Conservation (phyloP, 1,140 invertebrate genomes). For the Parasteatoda tepidariorum region DNA sequence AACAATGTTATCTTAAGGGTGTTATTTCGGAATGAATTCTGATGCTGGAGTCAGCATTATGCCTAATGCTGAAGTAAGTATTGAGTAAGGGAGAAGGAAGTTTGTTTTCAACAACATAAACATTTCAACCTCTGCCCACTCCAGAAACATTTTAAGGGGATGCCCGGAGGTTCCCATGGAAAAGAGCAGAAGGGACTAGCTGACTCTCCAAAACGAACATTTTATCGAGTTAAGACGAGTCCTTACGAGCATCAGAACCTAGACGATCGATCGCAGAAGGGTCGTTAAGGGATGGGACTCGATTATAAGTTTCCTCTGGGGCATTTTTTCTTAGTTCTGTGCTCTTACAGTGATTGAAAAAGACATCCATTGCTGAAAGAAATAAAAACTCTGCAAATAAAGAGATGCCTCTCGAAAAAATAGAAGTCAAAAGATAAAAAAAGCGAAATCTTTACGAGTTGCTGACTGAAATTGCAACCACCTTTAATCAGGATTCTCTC, state of each 20-base stretch:
- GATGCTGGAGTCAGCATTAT: no score
- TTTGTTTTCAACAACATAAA: neutral
- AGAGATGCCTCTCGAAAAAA: constrained; percentile 20
- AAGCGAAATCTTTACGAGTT: constrained; percentile 12
- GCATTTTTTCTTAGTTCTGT: constrained; percentile 10
- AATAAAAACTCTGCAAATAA: constrained; percentile 46
- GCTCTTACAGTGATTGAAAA: constrained; percentile 30
- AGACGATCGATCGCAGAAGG: constrained; percentile 1
- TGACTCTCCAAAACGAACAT: constrained; percentile 12
- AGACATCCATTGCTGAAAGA: constrained; percentile 36
- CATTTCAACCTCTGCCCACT: neutral
- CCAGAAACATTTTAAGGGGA: neutral
- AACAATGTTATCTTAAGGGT: no score
- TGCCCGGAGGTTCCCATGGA: no score
- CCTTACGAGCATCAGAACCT: neutral
- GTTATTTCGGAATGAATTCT: no score
- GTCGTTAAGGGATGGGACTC: constrained; percentile 26
- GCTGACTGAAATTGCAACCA: constrained; percentile 26
- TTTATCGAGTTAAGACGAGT: constrained; percentile 25
- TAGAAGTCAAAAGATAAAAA: no score
- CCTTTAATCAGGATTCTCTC: constrained; percentile 30
- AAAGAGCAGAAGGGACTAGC: no score
- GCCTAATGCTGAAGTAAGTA: no score
- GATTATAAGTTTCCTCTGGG: constrained; percentile 27
- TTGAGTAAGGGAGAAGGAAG: neutral